Base-by-base conservation (phyloP, 2,888 invertebrate genomes). In the Philereme vetulata region DNA sequence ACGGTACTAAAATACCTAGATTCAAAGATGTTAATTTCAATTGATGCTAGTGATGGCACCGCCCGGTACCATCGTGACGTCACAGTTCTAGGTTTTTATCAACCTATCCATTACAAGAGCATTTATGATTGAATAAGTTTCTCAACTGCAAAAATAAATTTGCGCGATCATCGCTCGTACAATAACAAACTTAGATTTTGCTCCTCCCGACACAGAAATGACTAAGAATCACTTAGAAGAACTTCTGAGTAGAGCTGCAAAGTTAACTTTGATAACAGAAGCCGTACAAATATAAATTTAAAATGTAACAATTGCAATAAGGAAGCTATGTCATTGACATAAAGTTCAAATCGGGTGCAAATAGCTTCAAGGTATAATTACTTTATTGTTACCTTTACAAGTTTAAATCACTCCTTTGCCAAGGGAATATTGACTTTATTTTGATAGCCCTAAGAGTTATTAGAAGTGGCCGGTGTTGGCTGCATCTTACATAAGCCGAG, bases 401-500 rank as follows among this genome's bases (percentile, higher is more conserved):
- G 53, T 49, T 53, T 36, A 43, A 43, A 51, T n/a, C 8, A 35
- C 35, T 10, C 4, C 3, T 33, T 33, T 34, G 48, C 32, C 51
- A 56, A 9, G 7, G 32, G 4, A 61, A 60, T 55, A 11, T 50
- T 10, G 11, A 43, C 53, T 58, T 11, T 65, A 64, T 40, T 0
- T 1, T 6, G 5, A n/a, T 44, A 38, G 6, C 4, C 0, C n/a
- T 60, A 66, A 50, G 55, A 45, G 51, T 58, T 51, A 54, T 51
- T 49, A 42, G 33, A 46, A 44, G 38, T 21, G 21, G 42, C 6
- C 45, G 9, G 48, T 40, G 45, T 9, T 47, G 45, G 56, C 57
- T 65, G 66, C 68, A 72, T 72, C 72, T 84, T 86, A 84, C 81
- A 82, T 85, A 87, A 87, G 78, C 75, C 67, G 64, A 70, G 77